Percentiles rank a stretch among this genome's conserved stretches.
These are phyloP conservation scores for Lipophrys pholis DNA, from an alignment of 2,113 vertebrate species.

Conservation along the genomic window DNA sequence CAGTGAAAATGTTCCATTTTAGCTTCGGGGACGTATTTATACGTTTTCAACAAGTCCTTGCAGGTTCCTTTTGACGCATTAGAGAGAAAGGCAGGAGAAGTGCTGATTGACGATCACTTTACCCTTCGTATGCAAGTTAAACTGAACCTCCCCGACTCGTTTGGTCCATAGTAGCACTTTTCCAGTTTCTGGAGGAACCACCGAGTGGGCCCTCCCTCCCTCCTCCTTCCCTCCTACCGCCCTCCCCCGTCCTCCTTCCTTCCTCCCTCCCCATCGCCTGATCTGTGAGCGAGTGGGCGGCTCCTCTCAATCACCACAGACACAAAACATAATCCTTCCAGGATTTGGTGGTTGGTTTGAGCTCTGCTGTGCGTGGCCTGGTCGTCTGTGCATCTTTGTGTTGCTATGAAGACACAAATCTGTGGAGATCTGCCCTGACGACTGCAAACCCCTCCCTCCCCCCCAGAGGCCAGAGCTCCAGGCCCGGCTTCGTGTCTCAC, in stretches of 20 bases:
- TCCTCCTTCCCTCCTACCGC: too few relatives aligned
- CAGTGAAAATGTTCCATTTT: too few relatives aligned
- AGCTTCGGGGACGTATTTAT: too few relatives aligned
- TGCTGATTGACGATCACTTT: background rate
- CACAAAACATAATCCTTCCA: slow-evolving; percentile 19
- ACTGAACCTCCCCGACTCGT: too few relatives aligned
- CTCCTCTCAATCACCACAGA: slow-evolving; percentile 30
- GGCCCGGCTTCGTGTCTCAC: background rate
- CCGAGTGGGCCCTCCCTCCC: too few relatives aligned
- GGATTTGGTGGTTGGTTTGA: slow-evolving; percentile 29
- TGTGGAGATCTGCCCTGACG: slow-evolving; percentile 45
- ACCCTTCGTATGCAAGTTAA: background rate
- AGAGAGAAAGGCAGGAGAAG: too few relatives aligned
- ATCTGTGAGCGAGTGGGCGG: slow-evolving; percentile 9
- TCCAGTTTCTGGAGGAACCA: slow-evolving; percentile 11
- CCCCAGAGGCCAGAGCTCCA: slow-evolving; percentile 13
- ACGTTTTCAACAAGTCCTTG: background rate
- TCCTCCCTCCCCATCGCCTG: too few relatives aligned
- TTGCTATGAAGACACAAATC: slow-evolving; percentile 53
- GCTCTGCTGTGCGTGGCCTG: background rate
- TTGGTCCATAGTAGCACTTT: too few relatives aligned
- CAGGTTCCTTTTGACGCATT: background rate
- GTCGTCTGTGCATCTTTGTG: slow-evolving; percentile 24
- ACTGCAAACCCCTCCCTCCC: too few relatives aligned
- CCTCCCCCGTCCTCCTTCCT: too few relatives aligned